Percentiles rank a stretch among this genome's conserved stretches.
Evolutionary conservation across 2,888 invertebrate genomes (phyloP).

Genomic region (Tyria jacobaeae): DNA sequence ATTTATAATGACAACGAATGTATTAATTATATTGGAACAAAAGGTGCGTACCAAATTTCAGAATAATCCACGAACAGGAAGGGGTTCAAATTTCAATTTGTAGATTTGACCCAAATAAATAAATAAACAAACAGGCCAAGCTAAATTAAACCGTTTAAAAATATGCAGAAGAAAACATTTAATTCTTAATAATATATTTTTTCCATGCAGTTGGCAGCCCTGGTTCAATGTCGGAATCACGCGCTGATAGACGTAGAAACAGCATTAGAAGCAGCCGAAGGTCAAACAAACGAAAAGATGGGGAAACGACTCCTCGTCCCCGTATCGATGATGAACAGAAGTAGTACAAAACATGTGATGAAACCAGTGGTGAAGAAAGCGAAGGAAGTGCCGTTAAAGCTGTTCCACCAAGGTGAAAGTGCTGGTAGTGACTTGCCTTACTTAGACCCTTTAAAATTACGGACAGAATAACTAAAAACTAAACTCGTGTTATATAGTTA

Average conservation of each 20-base stretch:
- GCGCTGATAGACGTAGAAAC: conserved; percentile 83
- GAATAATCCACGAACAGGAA: no score
- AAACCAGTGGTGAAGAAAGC: conserved; percentile 55
- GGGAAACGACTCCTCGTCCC: conserved; percentile 69
- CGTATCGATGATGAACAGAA: conserved; percentile 53
- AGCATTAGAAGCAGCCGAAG: conserved; percentile 83
- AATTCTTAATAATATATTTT: no score
- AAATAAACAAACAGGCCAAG: no score
- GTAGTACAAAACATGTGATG: conserved; percentile 36
- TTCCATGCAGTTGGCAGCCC: conserved; percentile 68
- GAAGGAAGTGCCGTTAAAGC: conserved; percentile 78
- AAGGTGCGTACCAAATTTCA: no score
- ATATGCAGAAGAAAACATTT: no score
- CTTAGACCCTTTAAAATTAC: conserved; percentile 71
- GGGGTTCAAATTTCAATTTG: no score
- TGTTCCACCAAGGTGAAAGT: conserved; percentile 77
- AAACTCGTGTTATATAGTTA: conserved; percentile 71
- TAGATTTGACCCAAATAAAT: no score
- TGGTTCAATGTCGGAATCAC: conserved; percentile 79
- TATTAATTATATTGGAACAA: no score
- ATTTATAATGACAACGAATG: no score
- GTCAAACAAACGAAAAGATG: conserved; percentile 60
- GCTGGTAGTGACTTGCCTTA: conserved; percentile 70
- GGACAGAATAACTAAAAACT: conserved; percentile 79
- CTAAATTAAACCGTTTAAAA: no score